Conservation (phyloP, 2,113 vertebrate species). For the Halcyon senegalensis region DNA sequence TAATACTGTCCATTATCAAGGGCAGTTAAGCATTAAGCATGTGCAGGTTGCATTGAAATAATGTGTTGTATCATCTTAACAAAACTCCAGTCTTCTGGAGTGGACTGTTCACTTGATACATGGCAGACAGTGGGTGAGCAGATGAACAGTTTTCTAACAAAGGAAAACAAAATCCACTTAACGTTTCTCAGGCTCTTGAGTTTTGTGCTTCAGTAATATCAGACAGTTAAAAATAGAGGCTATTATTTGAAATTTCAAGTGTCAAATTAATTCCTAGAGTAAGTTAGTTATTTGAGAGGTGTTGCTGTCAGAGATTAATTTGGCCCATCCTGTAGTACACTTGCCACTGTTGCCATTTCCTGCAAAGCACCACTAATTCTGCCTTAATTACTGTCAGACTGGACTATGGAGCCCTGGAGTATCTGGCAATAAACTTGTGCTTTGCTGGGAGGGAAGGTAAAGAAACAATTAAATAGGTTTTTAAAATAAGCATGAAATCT, state of each 20-base stretch:
- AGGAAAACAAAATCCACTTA: slow-evolving; percentile 27
- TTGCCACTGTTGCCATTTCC: not conserved
- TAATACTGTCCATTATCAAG: not conserved
- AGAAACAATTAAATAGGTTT: slow-evolving; percentile 73
- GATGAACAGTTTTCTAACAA: not conserved
- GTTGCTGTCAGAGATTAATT: slow-evolving; percentile 19
- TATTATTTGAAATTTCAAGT: slow-evolving; percentile 40
- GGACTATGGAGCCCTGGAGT: slow-evolving; percentile 55
- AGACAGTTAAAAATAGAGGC: slow-evolving; percentile 43
- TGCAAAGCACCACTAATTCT: slow-evolving; percentile 49
- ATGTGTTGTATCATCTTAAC: not conserved
- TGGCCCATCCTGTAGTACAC: not conserved
- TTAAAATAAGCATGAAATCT: slow-evolving; percentile 70
- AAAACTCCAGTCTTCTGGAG: not conserved
- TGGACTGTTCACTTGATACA: not conserved
- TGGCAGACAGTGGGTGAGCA: not conserved
- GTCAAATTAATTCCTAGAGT: not conserved
- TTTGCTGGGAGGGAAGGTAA: slow-evolving; percentile 64
- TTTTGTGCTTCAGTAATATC: not conserved
- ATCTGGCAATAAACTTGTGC: slow-evolving; percentile 49
- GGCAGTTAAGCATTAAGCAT: not conserved
- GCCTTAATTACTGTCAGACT: slow-evolving; percentile 59
- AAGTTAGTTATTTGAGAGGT: slow-evolving; percentile 33
- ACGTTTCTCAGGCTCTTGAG: not conserved
- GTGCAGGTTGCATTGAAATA: not conserved